These are phyloP conservation scores for Brachyhypopomus gauderio DNA, from an alignment of 2,113 vertebrate species.

Conservation along the genomic window DNA sequence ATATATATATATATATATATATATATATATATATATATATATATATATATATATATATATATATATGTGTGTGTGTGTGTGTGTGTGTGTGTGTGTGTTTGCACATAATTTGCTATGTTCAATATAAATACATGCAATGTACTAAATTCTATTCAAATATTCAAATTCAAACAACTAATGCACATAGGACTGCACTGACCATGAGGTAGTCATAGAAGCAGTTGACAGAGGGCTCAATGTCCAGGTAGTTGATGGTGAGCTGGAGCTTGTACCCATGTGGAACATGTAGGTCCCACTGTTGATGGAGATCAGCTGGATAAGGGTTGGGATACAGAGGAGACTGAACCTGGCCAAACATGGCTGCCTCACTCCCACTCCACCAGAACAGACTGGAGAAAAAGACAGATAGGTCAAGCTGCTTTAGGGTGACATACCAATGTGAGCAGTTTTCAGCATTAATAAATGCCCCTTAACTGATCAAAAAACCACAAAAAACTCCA, in stretches of 20 bases:
- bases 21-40: too few relatives aligned
- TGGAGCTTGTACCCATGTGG: slow-evolving; percentile 82
- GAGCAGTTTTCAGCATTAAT: too few relatives aligned
- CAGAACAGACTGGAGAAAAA: slow-evolving; percentile 65
- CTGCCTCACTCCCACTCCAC: slow-evolving; percentile 54
- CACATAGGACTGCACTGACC: slow-evolving; percentile 69
- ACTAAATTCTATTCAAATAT: too few relatives aligned
- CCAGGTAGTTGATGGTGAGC: slow-evolving; percentile 84
- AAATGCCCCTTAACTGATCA: too few relatives aligned
- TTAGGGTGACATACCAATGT: neutral
- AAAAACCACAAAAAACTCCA: too few relatives aligned
- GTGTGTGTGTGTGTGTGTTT: too few relatives aligned
- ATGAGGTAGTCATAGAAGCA: slow-evolving; percentile 88
- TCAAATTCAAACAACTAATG: too few relatives aligned
- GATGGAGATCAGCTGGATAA: slow-evolving; percentile 77
- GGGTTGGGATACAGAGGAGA: slow-evolving; percentile 84
- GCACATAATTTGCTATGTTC: too few relatives aligned
- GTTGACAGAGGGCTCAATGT: slow-evolving; percentile 82
- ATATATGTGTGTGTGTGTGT: too few relatives aligned
- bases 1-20: too few relatives aligned
- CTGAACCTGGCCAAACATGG: slow-evolving; percentile 76
- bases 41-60: too few relatives aligned
- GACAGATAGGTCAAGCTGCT: slow-evolving; percentile 53
- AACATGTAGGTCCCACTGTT: slow-evolving; percentile 79
- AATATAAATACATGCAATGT: too few relatives aligned